Evolutionary conservation across 2,113 vertebrate species (phyloP).

Genomic region (Anseranas semipalmata): DNA sequence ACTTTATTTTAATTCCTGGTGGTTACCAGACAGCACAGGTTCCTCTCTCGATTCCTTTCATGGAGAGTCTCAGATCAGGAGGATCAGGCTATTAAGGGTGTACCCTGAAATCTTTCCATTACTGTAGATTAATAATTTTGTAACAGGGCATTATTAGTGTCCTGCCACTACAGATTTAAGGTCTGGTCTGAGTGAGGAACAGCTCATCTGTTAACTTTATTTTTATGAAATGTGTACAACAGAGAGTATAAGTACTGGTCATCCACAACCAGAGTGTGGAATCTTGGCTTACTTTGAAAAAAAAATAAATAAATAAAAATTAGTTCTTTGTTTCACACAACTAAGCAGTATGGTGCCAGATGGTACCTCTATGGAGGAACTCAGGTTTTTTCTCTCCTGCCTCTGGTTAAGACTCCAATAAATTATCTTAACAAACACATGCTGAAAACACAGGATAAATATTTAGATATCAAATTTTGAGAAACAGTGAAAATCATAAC

Average conservation of each 20-base stretch:
- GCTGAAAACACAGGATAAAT: not conserved
- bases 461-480: not conserved
- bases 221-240: not conserved
- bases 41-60: not conserved
- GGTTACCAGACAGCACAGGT: not conserved
- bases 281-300: not conserved
- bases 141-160: not conserved
- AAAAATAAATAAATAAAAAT: not conserved
- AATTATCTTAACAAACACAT: not conserved
- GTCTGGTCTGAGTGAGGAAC: not conserved
- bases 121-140: not conserved
- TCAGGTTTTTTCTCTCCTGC: not conserved
- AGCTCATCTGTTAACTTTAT: not conserved
- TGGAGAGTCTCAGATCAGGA: accelerated
- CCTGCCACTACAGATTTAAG: not conserved
- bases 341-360: not conserved
- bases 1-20: not conserved
- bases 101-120: not conserved
- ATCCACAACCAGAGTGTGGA: not conserved
- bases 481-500: not conserved
- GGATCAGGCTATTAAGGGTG: accelerated
- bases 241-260: not conserved
- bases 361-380: not conserved
- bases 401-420: not conserved
- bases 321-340: not conserved